Evolutionary conservation across 2,888 invertebrate species (phyloP), one percentile per base, ranked within the genome.

Genomic region (Ellobium chinense): DNA sequence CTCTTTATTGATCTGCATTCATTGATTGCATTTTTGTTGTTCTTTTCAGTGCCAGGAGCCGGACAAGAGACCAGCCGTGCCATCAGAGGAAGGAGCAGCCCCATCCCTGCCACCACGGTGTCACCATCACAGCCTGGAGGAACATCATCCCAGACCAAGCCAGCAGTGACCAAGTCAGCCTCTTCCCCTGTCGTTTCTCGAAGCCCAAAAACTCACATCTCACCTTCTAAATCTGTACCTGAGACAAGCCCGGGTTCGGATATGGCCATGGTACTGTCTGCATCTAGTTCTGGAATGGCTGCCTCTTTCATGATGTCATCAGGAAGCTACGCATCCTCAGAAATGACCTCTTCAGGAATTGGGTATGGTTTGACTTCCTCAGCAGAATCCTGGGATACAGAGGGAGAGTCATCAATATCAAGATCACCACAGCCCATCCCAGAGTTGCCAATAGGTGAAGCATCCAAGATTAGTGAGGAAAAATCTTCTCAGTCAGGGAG

Each of bases 101-200:
- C 37, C 56, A 37, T 39, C 62, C 56, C 12, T 29, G 21, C 36
- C 58, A 68, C 70, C 36, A 46, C 39, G 54, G 36, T 18, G 36
- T 12, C 29, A 58, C 12, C 60, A 56, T 27, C 66, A 56, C 34
- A 34, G 56, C 31, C 18, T 37, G 24, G 62, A 39, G 21, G 14
- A 31, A 39, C 36, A 36, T 65, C 76, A 66, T 27, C 70, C 29
- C 29, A n/a, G 14, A 31, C 46, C 9, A 74, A 34, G 46, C 72
- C 68, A 54, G 65, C 56, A 34, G 77, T 60, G 36, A 56, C 72
- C 12, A 78, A 69, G 63, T 75, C 76, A 54, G 37, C 76, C 54
- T 78, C 77, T 14, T 62, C 63, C 60, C 84, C 58, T 39, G 68
- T 27, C 68, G 79, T 77, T 18, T 68, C 74, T n/a, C 54, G 37